Evolutionary conservation across 2,888 invertebrate species (phyloP).

Genomic region (Bibio marci): DNA sequence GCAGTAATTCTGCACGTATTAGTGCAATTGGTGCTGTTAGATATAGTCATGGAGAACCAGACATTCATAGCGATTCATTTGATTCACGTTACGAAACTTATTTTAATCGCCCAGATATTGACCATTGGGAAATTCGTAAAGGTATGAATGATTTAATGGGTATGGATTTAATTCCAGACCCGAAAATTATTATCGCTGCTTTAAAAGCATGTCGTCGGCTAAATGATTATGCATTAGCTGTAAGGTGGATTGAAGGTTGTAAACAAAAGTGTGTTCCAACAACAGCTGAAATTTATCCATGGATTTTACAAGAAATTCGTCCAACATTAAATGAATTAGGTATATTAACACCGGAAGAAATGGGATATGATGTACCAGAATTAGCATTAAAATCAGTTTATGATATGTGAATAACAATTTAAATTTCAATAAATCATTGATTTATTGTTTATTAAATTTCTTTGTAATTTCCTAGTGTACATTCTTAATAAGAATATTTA

Average conservation of each 20-base stretch:
- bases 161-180: constrained; percentile 86
- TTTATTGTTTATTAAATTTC: too few relatives aligned
- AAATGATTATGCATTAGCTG: constrained; percentile 85
- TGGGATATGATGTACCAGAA: constrained; percentile 96
- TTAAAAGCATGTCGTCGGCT: constrained; percentile 81
- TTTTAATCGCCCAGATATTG: constrained; percentile 75
- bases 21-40: constrained; percentile 21
- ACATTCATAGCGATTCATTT: constrained; percentile 65
- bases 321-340: constrained; percentile 90
- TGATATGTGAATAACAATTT: too few relatives aligned
- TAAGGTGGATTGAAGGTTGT: constrained; percentile 83
- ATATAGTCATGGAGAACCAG: constrained; percentile 34
- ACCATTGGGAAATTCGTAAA: constrained; percentile 88
- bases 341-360: constrained; percentile 81
- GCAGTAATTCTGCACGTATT: constrained; percentile 17
- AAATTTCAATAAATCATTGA: too few relatives aligned
- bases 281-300: constrained; percentile 66
- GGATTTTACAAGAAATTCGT: constrained; percentile 72
- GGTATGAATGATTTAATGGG: constrained; percentile 78
- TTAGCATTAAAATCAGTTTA: constrained; percentile 44
- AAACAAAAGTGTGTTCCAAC: constrained; percentile 73
- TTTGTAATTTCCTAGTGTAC: too few relatives aligned
- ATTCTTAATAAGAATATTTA: too few relatives aligned
- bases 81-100: constrained; percentile 66
- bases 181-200: constrained; percentile 71